phyloP scores from a whole-genome alignment of 2,888 invertebrate genomes.

The Brenthis daphne region DNA sequence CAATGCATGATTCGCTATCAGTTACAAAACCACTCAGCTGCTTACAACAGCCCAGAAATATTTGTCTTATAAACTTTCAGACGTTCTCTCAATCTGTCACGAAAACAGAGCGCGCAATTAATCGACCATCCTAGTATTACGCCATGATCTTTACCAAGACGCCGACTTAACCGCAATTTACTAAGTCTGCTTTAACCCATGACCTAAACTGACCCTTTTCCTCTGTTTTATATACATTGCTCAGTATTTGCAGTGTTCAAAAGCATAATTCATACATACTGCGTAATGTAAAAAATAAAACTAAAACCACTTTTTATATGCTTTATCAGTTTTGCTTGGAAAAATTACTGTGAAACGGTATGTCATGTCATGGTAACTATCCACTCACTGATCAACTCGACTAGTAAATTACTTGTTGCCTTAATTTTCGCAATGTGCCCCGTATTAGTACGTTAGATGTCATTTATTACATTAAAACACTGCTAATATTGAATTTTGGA shows the following conservation, averaged over 20 bases:
- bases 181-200: conserved; percentile 43
- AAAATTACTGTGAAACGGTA: conserved; percentile 62
- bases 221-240: conserved; percentile 43
- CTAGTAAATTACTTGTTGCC: conserved; percentile 48
- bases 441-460: conserved; percentile 28
- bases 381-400: conserved; percentile 54
- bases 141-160: conserved; percentile 54
- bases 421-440: conserved; percentile 55
- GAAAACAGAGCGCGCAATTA: conserved; percentile 65
- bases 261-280: conserved; percentile 24
- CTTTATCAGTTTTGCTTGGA: conserved; percentile 49
- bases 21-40: not conserved
- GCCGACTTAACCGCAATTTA: conserved; percentile 37
- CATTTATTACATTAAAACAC: conserved; percentile 1
- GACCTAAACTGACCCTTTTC: conserved; percentile 42
- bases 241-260: not conserved
- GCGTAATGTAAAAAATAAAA: conserved; percentile 45
- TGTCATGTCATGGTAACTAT: conserved; percentile 63
- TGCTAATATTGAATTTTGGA: too few relatives aligned
- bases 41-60: conserved; percentile 2
- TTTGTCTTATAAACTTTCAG: conserved; percentile 37
- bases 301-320: conserved; percentile 35
- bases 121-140: conserved; percentile 64
- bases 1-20: not conserved
- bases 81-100: conserved; percentile 50